These are phyloP conservation scores for Hippopotamyrus pictus DNA, from an alignment of 2,797 vertebrate species.

Conservation along the genomic window DNA sequence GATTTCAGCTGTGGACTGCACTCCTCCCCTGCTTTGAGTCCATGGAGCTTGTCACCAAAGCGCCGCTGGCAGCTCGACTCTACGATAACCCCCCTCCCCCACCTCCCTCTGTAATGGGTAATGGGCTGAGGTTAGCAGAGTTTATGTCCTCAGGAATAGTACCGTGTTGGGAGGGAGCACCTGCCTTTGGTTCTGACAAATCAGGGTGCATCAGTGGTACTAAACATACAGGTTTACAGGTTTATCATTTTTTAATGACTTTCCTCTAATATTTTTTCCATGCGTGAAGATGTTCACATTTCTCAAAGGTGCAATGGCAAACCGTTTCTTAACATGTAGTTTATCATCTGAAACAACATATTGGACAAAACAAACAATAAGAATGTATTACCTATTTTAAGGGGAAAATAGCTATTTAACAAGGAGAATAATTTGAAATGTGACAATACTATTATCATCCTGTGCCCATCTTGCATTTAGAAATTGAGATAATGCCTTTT, in stretches of 20 bases:
- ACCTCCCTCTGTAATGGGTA: not conserved
- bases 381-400: not conserved
- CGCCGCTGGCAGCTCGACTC: not conserved
- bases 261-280: not conserved
- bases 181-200: not conserved
- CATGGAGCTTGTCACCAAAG: not conserved
- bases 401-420: not conserved
- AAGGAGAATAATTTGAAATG: not conserved
- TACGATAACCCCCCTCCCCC: not conserved
- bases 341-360: not conserved
- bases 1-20: not conserved
- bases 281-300: not conserved
- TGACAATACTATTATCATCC: not conserved
- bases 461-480: not conserved
- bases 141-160: not conserved
- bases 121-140: not conserved
- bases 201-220: not conserved
- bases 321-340: not conserved
- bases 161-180: not conserved
- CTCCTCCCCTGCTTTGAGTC: not conserved
- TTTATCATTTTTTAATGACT: not conserved
- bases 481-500: not conserved
- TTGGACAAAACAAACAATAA: not conserved
- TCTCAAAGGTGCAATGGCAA: not conserved
- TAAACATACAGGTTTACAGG: not conserved